Evolutionary conservation across 2,113 vertebrate genomes (phyloP).

Genomic region (Passerina amoena): DNA sequence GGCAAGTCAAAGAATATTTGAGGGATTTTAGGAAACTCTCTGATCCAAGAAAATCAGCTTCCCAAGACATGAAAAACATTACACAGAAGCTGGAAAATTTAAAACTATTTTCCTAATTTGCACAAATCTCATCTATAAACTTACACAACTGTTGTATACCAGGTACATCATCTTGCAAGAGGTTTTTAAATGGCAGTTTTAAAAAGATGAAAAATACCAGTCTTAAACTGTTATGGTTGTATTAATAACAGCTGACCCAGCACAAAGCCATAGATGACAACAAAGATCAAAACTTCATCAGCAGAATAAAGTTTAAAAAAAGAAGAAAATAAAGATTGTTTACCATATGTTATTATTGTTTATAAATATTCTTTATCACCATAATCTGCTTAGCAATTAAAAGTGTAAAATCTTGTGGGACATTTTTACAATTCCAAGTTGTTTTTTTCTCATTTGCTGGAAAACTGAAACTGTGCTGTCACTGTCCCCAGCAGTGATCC

Average conservation of each 20-base stretch:
- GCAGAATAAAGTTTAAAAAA: not conserved
- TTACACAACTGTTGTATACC: not conserved
- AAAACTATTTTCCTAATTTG: not conserved
- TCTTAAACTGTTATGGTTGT: not conserved
- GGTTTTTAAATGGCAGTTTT: not conserved
- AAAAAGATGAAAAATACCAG: not conserved
- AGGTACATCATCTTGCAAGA: not conserved
- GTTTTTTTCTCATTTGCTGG: not conserved
- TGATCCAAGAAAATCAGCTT: not conserved
- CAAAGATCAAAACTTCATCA: not conserved
- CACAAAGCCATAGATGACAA: not conserved
- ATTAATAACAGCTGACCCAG: not conserved
- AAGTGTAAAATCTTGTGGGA: not conserved
- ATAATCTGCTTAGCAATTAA: not conserved
- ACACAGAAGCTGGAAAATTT: not conserved
- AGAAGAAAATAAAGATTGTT: not conserved
- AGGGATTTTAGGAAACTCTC: not conserved
- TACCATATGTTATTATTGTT: not conserved
- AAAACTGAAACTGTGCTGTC: not conserved
- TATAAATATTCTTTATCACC: not conserved
- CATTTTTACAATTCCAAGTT: not conserved
- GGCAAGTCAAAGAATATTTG: not conserved
- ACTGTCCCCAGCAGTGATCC: not conserved
- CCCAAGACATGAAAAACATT: not conserved
- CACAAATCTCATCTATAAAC: not conserved